Conservation (phyloP, 2,797 vertebrate genomes). For the Micrastur ruficollis region DNA sequence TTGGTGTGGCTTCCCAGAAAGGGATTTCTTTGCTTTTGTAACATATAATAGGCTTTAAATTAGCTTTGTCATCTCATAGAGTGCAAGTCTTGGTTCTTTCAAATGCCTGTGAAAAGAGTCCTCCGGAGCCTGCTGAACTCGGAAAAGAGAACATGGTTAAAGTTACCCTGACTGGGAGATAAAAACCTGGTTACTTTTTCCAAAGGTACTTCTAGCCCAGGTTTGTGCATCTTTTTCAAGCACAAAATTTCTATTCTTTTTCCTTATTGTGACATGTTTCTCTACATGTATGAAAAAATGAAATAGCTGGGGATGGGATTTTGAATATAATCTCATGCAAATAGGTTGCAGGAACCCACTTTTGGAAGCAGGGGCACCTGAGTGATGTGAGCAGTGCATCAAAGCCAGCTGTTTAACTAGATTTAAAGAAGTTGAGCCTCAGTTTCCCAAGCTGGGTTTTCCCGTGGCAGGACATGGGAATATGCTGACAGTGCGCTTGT, state of each 20-base stretch:
- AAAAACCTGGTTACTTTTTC: not conserved
- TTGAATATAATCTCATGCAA: not conserved
- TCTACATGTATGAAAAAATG: fast-evolving
- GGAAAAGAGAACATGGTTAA: not conserved
- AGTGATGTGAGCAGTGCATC: fast-evolving
- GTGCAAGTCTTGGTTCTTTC: not conserved
- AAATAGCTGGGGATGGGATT: not conserved
- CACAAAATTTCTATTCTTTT: not conserved
- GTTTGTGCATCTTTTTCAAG: not conserved
- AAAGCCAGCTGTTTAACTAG: not conserved
- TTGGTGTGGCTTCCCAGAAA: not conserved
- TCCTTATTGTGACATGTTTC: not conserved
- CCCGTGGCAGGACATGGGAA: not conserved
- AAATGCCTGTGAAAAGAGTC: not conserved
- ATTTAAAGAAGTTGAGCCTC: not conserved
- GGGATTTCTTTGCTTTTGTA: not conserved
- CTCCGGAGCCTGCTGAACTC: not conserved
- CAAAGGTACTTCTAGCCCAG: fast-evolving
- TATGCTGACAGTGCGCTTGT: fast-evolving
- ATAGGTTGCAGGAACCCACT: not conserved
- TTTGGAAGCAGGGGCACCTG: not conserved
- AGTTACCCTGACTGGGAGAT: too few species aligned
- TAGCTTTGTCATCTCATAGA: not conserved
- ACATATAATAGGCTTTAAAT: not conserved
- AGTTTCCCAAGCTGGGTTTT: not conserved